Evolutionary conservation across 2,113 vertebrate genomes (phyloP), one percentile per base, ranked within the genome.

Genomic region (Okapia johnstoni): DNA sequence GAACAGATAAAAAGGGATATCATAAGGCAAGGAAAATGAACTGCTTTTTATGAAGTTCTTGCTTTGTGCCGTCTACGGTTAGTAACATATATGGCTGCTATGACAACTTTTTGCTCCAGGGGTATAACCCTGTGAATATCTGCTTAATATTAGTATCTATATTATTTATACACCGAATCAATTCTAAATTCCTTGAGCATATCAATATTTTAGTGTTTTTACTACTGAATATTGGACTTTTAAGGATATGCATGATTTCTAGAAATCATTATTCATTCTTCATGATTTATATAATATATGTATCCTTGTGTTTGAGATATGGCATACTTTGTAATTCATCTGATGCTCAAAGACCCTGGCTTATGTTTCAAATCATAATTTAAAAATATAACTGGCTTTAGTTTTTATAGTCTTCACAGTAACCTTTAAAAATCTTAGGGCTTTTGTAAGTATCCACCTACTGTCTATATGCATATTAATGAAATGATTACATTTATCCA

Each of bases 401-500:
- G 33, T 88, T 93, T 91, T 13, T 7, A 33, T 77, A 85, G 58
- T 93, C 83, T 90, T 15, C n/a, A 76, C 23, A 36, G 28, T 40
- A 76, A 77, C 1, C 46, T 60, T 83, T 85, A 85, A 85, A 89
- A 85, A n/a, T 46, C 19, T 43, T 28, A 58, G 1, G 1, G 2
- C 30, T 26, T 10, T 73, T 1, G 0, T 84, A 55, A 54, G 26
- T 92, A 21, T 52, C n/a, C 76, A 58, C 5, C 17, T 76, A 48
- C 88, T 86, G 36, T 25, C 16, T n/a, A 80, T 5, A 55, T 6
- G 46, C 5, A 55, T 6, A 7, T 63, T 95, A 55, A 66, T 58
- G 93, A 85, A 92, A 70, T 16, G 54, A 50, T 85, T 87, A 55
- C 48, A 58, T 63, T 88, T 93, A 90, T 58, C 33, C 63, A 90